Evolutionary conservation across 2,888 invertebrate species (phyloP).

Genomic region (Dryococelus australis): DNA sequence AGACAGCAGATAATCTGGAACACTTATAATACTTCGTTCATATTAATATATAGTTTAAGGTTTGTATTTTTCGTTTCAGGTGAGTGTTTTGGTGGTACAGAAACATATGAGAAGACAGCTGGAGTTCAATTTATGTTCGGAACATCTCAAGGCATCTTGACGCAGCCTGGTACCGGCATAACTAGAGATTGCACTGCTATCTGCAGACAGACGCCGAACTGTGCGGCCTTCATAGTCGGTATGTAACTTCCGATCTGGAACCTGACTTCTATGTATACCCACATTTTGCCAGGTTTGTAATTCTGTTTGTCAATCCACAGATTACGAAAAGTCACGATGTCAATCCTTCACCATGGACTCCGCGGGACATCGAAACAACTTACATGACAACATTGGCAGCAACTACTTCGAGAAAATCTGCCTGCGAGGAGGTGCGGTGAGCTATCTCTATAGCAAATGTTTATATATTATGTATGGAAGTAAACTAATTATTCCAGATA

Average conservation of each 20-base stretch:
- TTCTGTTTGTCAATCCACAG: slow-evolving; percentile 47
- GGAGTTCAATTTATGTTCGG: slow-evolving; percentile 54
- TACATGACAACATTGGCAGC: slow-evolving; percentile 54
- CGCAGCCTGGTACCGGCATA: slow-evolving; percentile 57
- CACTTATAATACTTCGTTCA: no score
- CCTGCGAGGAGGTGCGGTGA: slow-evolving; percentile 55
- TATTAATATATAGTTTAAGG: no score
- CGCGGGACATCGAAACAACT: slow-evolving; percentile 53
- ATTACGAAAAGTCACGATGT: slow-evolving; percentile 57
- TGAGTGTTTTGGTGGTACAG: slow-evolving; percentile 59
- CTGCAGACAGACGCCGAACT: slow-evolving; percentile 55
- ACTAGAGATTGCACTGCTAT: slow-evolving; percentile 59
- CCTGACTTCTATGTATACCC: background rate
- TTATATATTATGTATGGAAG: no score
- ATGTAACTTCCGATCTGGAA: slow-evolving; percentile 41
- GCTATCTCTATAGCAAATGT: background rate
- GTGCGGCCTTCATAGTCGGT: slow-evolving; percentile 57
- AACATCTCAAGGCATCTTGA: slow-evolving; percentile 55
- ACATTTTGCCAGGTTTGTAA: background rate
- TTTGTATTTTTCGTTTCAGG: slow-evolving; percentile 45
- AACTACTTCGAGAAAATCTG: slow-evolving; percentile 59
- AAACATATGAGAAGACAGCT: slow-evolving; percentile 58
- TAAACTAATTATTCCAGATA: no score
- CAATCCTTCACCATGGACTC: slow-evolving; percentile 56
- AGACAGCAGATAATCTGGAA: no score